phyloP scores from a whole-genome alignment of 1,140 invertebrate genomes.

The Heliothis virescens region DNA sequence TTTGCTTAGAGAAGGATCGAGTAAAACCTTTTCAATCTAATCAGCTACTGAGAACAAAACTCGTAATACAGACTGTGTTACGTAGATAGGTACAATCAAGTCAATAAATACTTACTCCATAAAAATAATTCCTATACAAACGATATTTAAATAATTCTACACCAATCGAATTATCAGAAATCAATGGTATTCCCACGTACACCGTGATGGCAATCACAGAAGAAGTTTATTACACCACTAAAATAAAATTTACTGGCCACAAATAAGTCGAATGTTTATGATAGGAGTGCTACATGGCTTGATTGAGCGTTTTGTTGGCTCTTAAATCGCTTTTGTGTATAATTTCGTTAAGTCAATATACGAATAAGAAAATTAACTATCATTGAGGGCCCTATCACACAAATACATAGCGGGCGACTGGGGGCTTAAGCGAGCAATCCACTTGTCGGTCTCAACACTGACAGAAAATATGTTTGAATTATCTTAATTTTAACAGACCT shows the following conservation, averaged over 20 bases:
- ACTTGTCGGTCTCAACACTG: too few relatives aligned
- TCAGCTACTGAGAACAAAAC: too few relatives aligned
- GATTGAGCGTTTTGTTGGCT: slow-evolving; percentile 42
- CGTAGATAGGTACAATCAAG: too few relatives aligned
- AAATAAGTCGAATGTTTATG: slow-evolving; percentile 39
- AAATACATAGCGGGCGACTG: too few relatives aligned
- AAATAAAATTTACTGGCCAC: slow-evolving; percentile 49
- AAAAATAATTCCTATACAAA: slow-evolving; percentile 25
- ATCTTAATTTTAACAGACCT: too few relatives aligned
- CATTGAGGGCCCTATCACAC: too few relatives aligned
- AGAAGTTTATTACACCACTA: slow-evolving; percentile 40
- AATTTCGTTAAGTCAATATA: slow-evolving; percentile 18
- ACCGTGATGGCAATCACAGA: slow-evolving; percentile 19
- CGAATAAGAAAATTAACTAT: not conserved
- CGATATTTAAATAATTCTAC: slow-evolving; percentile 7
- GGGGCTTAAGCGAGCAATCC: too few relatives aligned
- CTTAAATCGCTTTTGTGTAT: slow-evolving; percentile 31
- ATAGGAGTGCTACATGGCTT: slow-evolving; percentile 27
- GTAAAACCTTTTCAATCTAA: not conserved
- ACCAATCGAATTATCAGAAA: slow-evolving; percentile 16
- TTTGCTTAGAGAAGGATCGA: too few relatives aligned
- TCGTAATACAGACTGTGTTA: too few relatives aligned
- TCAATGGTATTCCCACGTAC: slow-evolving; percentile 19
- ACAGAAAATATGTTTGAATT: too few relatives aligned
- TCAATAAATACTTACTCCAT: not conserved